These are phyloP conservation scores for Manacus vitellinus DNA, from an alignment of 2,113 vertebrate species.

Conservation along the genomic window DNA sequence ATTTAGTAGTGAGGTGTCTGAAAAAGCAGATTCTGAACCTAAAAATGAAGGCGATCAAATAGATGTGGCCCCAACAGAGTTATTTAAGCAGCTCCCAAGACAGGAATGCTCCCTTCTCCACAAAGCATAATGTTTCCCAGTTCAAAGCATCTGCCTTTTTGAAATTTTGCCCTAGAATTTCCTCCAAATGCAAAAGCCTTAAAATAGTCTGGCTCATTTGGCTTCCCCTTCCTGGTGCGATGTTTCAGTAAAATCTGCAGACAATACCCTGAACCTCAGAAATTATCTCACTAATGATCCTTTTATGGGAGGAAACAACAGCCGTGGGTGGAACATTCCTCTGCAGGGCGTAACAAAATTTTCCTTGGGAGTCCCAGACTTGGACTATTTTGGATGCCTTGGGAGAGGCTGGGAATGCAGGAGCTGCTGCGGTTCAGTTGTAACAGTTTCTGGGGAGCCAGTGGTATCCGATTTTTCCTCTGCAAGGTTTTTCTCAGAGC, in stretches of 20 bases:
- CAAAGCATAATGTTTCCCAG: background rate
- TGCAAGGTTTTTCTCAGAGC: background rate
- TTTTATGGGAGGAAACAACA: slow-evolving; percentile 47
- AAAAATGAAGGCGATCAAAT: slow-evolving; percentile 9
- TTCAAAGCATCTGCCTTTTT: slow-evolving; percentile 58
- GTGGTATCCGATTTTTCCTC: background rate
- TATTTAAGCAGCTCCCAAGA: background rate
- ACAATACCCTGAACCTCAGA: slow-evolving; percentile 25
- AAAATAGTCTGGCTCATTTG: slow-evolving; percentile 47
- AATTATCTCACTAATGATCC: slow-evolving; percentile 40
- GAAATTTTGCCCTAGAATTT: slow-evolving; percentile 58
- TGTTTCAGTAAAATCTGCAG: slow-evolving; percentile 26
- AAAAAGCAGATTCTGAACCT: slow-evolving; percentile 25
- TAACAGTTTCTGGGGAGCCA: background rate
- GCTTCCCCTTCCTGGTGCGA: slow-evolving; percentile 46
- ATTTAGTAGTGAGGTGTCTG: background rate
- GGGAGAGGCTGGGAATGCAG: slow-evolving; percentile 27
- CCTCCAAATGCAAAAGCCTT: slow-evolving; percentile 40
- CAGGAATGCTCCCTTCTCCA: slow-evolving; percentile 7
- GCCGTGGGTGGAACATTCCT: slow-evolving; percentile 63
- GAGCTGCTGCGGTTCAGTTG: background rate
- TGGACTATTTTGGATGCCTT: slow-evolving; percentile 24
- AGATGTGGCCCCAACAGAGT: slow-evolving; percentile 22
- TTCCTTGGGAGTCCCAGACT: slow-evolving; percentile 57
- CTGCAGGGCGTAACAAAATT: slow-evolving; percentile 35